Conservation (phyloP, 2,888 invertebrate genomes). For the Cheilosia scutellata region DNA sequence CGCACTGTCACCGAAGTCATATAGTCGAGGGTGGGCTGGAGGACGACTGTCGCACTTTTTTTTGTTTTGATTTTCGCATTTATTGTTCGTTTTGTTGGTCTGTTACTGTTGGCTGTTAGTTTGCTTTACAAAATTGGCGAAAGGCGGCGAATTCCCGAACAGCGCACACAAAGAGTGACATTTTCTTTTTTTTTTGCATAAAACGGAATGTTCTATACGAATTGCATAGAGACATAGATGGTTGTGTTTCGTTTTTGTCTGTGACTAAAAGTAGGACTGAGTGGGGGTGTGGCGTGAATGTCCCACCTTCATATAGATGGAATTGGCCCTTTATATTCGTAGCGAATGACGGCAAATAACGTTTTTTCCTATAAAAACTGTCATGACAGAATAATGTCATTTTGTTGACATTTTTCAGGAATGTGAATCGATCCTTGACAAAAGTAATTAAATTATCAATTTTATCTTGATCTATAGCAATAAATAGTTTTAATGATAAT, state of each 20-base stretch:
- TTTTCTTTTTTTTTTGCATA: conserved; percentile 49
- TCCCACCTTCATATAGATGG: background rate
- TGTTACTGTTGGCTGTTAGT: conserved; percentile 42
- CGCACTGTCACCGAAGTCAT: conserved; percentile 49
- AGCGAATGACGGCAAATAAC: too few relatives aligned
- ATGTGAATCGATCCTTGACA: too few relatives aligned
- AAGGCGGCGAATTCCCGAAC: conserved; percentile 20
- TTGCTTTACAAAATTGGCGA: conserved; percentile 26
- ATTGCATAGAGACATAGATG: background rate
- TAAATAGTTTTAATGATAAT: too few relatives aligned
- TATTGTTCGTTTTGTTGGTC: conserved; percentile 39
- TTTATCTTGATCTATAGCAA: too few relatives aligned
- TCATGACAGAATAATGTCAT: too few relatives aligned
- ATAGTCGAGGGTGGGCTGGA: background rate
- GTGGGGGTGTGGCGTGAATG: conserved; percentile 9
- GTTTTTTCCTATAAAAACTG: too few relatives aligned
- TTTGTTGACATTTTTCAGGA: too few relatives aligned
- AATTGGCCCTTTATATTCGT: background rate
- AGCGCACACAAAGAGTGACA: conserved; percentile 48
- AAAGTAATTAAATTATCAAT: too few relatives aligned
- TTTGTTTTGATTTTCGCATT: conserved; percentile 9
- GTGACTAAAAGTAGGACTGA: background rate
- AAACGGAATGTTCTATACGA: conserved; percentile 51
- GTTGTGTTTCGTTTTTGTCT: background rate
- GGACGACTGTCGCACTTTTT: conserved; percentile 7